Conservation (phyloP, 2,888 invertebrate genomes). For the Rotaria socialis region DNA sequence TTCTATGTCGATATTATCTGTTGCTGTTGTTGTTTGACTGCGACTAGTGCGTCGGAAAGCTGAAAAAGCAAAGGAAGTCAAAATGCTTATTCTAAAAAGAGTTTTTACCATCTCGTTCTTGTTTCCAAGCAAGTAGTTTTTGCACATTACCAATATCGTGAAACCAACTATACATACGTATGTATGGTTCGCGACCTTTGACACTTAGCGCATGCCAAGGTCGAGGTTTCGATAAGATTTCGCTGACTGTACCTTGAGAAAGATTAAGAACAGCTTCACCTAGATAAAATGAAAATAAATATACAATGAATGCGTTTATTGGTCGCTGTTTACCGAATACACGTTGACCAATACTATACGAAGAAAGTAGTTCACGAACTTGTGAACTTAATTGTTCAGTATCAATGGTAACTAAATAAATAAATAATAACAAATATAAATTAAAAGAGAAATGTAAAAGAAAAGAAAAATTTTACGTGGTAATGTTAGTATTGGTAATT, state of each 20-base stretch:
- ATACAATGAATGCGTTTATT: too few relatives aligned
- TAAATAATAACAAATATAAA: too few relatives aligned
- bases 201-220: slow-evolving; percentile 99
- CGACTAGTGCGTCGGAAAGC: background rate
- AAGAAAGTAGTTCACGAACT: slow-evolving; percentile 61
- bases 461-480: background rate
- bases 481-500: background rate
- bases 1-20: background rate
- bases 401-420: slow-evolving; percentile 65
- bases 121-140: slow-evolving; percentile 67
- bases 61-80: background rate
- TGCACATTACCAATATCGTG: slow-evolving; percentile 91
- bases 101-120: slow-evolving; percentile 32
- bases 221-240: slow-evolving; percentile 93
- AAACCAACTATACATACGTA: slow-evolving; percentile 91
- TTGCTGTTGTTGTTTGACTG: background rate
- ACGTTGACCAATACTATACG: slow-evolving; percentile 76
- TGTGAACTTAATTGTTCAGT: slow-evolving; percentile 86
- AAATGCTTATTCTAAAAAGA: background rate
- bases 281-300: slow-evolving; percentile 65
- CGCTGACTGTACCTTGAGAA: slow-evolving; percentile 92
- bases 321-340: slow-evolving; percentile 72
- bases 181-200: slow-evolving; percentile 80
- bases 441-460: background rate
- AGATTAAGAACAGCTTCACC: slow-evolving; percentile 94